Evolutionary conservation across 2,113 vertebrate genomes (phyloP).

Genomic region (Mormyrus iriodes): DNA sequence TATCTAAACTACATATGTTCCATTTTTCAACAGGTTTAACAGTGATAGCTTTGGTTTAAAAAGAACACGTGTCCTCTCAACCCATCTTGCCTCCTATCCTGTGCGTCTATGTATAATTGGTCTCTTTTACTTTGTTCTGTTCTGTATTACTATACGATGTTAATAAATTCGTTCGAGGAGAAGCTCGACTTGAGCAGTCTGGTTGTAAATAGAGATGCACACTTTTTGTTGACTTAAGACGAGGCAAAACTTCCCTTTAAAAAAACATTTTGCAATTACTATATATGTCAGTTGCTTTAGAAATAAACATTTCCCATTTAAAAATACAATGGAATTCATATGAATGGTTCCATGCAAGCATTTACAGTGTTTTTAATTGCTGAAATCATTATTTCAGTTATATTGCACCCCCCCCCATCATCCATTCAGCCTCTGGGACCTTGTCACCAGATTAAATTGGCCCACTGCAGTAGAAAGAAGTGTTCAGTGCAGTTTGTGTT

Average conservation of each 20-base stretch:
- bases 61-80: neutral
- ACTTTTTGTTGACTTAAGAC: neutral
- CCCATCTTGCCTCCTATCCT: neutral
- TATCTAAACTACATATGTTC: neutral
- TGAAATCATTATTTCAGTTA: conserved; percentile 33
- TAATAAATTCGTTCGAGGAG: neutral
- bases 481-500: neutral
- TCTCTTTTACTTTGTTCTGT: neutral
- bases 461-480: conserved; percentile 27
- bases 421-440: conserved; percentile 11
- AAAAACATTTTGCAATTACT: neutral
- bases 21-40: neutral
- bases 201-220: neutral
- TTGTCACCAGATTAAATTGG: conserved; percentile 32
- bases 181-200: neutral
- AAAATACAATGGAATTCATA: conserved; percentile 7
- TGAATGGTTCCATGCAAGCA: conserved; percentile 22
- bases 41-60: neutral
- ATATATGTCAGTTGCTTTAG: neutral
- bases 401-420: conserved; percentile 19
- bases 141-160: neutral
- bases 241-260: neutral
- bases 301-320: conserved; percentile 19
- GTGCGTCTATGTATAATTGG: neutral
- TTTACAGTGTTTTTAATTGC: conserved; percentile 38